phyloP scores from a whole-genome alignment of 2,797 vertebrate genomes.

The Carcharodon carcharias region DNA sequence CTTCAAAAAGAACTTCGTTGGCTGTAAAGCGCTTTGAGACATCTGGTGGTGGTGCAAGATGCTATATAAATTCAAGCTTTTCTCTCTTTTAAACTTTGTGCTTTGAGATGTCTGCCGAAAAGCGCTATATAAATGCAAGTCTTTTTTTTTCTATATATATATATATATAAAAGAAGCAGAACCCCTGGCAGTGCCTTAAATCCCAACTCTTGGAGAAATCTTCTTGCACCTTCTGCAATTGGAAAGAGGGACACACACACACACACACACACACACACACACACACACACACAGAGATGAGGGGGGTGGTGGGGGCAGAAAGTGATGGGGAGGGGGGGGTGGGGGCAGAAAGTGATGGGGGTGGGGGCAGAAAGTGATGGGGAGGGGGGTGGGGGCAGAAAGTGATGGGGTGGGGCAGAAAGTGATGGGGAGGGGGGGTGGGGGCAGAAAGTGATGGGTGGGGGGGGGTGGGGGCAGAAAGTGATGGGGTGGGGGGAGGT shows the following conservation, averaged over 20 bases:
- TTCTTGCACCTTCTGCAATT: background rate
- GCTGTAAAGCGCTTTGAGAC: background rate
- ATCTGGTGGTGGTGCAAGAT: background rate
- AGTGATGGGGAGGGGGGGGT: no score
- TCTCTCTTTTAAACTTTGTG: no score
- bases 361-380: no score
- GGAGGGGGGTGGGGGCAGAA: no score
- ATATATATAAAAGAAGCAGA: no score
- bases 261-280: background rate
- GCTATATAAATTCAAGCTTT: background rate
- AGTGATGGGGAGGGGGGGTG: no score
- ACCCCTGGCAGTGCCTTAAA: no score
- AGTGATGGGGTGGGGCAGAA: no score
- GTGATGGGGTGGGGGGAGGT: no score
- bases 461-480: background rate
- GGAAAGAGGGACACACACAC: background rate
- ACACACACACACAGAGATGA: background rate
- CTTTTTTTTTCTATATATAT: no score
- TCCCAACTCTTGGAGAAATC: background rate
- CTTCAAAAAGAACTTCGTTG: background rate
- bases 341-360: no score
- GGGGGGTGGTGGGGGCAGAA: background rate
- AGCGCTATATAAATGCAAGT: background rate
- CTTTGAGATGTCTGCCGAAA: background rate
- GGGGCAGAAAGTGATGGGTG: background rate